Evolutionary conservation across 2,797 vertebrate genomes (phyloP).

Genomic region (Amphiprion clarkii): DNA sequence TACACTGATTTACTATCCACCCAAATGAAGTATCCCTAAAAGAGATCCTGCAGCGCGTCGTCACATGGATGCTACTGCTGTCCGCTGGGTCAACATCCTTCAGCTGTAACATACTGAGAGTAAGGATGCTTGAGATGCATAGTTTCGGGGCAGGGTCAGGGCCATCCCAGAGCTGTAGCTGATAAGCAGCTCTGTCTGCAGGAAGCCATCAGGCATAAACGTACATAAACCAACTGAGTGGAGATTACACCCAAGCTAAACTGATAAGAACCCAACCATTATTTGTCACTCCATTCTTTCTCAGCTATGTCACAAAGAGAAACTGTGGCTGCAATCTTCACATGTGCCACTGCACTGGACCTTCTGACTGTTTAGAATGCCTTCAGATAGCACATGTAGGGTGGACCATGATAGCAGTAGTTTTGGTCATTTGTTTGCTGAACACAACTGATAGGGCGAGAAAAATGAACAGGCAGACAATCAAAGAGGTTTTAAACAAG

Average conservation of each 20-base stretch:
- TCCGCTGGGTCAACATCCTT: slow-evolving; percentile 22
- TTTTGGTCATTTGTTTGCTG: not conserved
- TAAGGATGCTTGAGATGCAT: slow-evolving; percentile 21
- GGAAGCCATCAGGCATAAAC: slow-evolving; percentile 28
- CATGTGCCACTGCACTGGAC: not conserved
- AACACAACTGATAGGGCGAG: not conserved
- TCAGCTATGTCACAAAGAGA: slow-evolving; percentile 14
- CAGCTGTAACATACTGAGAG: slow-evolving; percentile 1
- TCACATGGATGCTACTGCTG: slow-evolving; percentile 29
- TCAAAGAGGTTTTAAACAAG: not conserved
- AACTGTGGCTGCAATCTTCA: not conserved
- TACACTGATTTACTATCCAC: slow-evolving; percentile 65
- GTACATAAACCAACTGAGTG: slow-evolving; percentile 22
- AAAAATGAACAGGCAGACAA: not conserved
- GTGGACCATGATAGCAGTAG: not conserved
- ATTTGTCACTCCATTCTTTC: slow-evolving; percentile 24
- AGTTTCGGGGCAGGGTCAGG: slow-evolving; percentile 11
- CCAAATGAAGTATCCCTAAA: slow-evolving; percentile 44
- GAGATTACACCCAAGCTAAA: slow-evolving; percentile 34
- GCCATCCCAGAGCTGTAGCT: slow-evolving; percentile 1
- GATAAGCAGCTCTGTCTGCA: slow-evolving; percentile 39
- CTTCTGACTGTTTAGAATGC: not conserved
- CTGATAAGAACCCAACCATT: slow-evolving; percentile 33
- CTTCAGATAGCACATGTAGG: not conserved
- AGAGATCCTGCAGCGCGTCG: slow-evolving; percentile 23